Evolutionary conservation across 1,140 invertebrate genomes (phyloP), one percentile per base, ranked within the genome.

Genomic region (Bursaphelenchus mucronatus): DNA sequence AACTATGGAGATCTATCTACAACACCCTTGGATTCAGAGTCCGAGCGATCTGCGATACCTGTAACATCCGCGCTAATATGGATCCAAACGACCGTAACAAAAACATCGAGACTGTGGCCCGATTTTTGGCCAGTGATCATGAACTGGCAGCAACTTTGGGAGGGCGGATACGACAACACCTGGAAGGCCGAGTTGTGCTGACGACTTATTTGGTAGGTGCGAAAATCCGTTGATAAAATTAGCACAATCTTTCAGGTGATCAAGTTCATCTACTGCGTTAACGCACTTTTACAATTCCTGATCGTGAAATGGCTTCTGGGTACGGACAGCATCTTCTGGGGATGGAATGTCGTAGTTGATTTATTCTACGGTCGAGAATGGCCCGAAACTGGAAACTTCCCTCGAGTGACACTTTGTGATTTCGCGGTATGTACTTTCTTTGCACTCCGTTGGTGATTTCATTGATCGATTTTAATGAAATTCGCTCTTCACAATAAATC

Each of bases 1-100:
- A 81, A 13, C 65, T 86, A 40, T 86, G 85, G 85, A 54, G 78
- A 19, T 40, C 69, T 13, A 70, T 81, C 13, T 80, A 80, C 50
- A 76, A 71, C 55, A 44, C 59, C 11, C 57, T 67, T 63, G 79
- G 77, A 8, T 66, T 73, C 41, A 81, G 78, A 56, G 79, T 80
- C 13, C 67, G 63, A 46, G 63, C 79, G 10, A 78, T 80, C 30
- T 79, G 78, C 49, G 76, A 80, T 43, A 80, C 74, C 13, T 81
- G 78, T 61, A 66, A 58, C 40, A 67, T 81, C 17, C 66, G 68
- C 45, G 63, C 67, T 15, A 81, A 81, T 64, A 80, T 80, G 71
- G 79, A 81, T 47, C 55, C 73, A 10, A 55, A 43, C 4, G 74
- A 80, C n/a, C 61, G 76, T 17, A 53, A 39, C 30, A 74, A 74